Base-by-base conservation (phyloP, 2,113 vertebrate species). In the Archilochus colubris region DNA sequence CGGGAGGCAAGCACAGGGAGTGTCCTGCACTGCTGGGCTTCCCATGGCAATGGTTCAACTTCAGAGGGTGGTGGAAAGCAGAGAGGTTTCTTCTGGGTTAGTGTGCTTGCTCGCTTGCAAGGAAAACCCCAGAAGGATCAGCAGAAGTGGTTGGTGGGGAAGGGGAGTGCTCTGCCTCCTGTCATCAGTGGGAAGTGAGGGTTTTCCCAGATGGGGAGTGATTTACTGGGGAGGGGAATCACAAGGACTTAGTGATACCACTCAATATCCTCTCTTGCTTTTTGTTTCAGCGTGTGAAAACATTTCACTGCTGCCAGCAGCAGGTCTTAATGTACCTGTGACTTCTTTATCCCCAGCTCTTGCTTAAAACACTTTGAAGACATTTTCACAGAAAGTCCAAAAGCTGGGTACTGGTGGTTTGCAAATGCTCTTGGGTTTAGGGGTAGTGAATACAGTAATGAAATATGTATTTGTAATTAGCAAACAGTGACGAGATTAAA, bases 201-300 rank as follows among this genome's bases (percentile, higher is more conserved):
- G 0, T 0, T 23, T 70, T 16, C 48, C 53, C 28, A 22, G 0
- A 5, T 44, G 38, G 54, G 24, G 12, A 61, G 30, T 8, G 53
- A 72, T 63, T 63, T 55, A 15, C 8, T 19, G 25, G 10, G 58
- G 23, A 53, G 31, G n/a, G 36, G 24, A 67, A 25, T 31, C 48
- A 7, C 24, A 38, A 30, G 48, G 43, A 7, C 28, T 69, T 36
- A 4, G 30, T 24, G 72, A 10, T 43, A 16, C 28, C 27, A 4
- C 38, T 58, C 15, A 1, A 9, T 54, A 16, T 2, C 25, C 63
- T 25, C 33, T 36, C 55, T 73, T 53, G 36, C 51, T 69, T 53
- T 50, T 78, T 3, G 0, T 63, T 82, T 20, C 44, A 33, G 68
- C 27, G 24, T 10, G 3, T 5, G 22, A 76, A 50, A 18, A 16